Evolutionary conservation across 2,113 vertebrate species (phyloP).

Genomic region (Zapornia atra): DNA sequence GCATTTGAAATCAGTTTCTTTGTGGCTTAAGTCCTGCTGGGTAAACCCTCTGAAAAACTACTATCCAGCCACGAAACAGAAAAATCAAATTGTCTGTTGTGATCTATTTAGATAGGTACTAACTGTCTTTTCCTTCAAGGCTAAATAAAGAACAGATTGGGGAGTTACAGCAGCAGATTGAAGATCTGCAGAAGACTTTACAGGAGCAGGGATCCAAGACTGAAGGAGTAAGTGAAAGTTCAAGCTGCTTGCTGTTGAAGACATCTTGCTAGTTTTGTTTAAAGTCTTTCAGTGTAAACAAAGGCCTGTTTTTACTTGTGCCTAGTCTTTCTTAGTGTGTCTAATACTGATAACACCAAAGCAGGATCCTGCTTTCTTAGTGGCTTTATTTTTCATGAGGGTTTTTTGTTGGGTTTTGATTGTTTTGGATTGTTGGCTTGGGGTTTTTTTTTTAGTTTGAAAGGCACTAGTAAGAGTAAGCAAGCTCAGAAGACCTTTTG

Average conservation of each 20-base stretch:
- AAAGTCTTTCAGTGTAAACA: neutral
- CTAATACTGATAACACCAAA: neutral
- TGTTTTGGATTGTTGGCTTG: no score
- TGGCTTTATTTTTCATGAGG: no score
- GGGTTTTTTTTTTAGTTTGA: neutral
- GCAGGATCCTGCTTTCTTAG: neutral
- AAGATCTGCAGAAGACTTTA: constrained; percentile 92
- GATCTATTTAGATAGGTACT: neutral
- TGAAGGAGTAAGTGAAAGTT: constrained; percentile 86
- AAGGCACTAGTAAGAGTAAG: neutral
- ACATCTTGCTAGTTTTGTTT: neutral
- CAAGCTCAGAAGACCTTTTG: neutral
- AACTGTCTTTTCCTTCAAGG: constrained; percentile 62
- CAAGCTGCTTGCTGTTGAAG: neutral
- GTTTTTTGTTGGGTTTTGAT: no score
- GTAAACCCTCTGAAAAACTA: neutral
- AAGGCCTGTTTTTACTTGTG: no score
- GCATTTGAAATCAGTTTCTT: neutral
- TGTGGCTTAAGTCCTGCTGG: neutral
- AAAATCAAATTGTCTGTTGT: neutral
- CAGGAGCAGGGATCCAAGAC: constrained; percentile 90
- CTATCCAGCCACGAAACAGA: neutral
- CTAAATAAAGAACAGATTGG: constrained; percentile 82
- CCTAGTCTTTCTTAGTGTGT: neutral
- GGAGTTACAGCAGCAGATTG: constrained; percentile 92